Conservation (phyloP, 2,113 vertebrate species). For the Dascyllus trimaculatus region DNA sequence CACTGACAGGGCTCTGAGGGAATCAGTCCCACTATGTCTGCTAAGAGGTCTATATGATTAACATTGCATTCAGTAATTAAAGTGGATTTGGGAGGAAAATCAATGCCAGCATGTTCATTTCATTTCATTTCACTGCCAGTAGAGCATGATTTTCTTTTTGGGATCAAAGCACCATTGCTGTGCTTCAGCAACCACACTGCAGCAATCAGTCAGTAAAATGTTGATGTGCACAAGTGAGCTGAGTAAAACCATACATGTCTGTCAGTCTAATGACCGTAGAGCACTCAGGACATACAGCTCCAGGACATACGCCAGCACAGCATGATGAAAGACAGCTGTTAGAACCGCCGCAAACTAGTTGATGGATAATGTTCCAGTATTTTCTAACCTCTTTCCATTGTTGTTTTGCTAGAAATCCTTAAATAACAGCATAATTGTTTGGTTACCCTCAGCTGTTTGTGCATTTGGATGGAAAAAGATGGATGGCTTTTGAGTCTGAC, state of each 20-base stretch:
- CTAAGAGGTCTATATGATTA: conserved; percentile 40
- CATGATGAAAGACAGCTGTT: conserved; percentile 44
- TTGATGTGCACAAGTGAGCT: conserved; percentile 27
- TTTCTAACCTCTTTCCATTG: conserved; percentile 32
- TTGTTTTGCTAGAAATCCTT: conserved; percentile 24
- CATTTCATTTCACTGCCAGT: conserved; percentile 20
- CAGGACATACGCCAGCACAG: conserved; percentile 51
- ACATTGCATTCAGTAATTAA: conserved; percentile 57
- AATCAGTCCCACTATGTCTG: conserved; percentile 24
- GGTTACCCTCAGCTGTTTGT: conserved; percentile 33
- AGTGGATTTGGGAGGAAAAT: conserved; percentile 55
- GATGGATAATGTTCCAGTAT: conserved; percentile 27
- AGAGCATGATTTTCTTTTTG: conserved; percentile 39
- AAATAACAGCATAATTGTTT: conserved; percentile 47
- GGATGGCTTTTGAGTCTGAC: conserved; percentile 15
- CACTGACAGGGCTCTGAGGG: conserved; percentile 5
- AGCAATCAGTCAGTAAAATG: conserved; percentile 21
- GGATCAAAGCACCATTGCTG: conserved; percentile 35
- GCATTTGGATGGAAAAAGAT: conserved; percentile 26
- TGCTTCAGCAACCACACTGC: conserved; percentile 7
- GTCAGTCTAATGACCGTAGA: conserved; percentile 53
- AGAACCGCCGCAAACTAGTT: conserved; percentile 27
- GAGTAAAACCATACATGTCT: conserved; percentile 45
- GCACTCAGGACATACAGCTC: conserved; percentile 34
- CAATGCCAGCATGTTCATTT: conserved; percentile 57